Conservation (phyloP, 30 jellyfish, hydroid and myxozoan genomes). For the Aurelia sp. region DNA sequence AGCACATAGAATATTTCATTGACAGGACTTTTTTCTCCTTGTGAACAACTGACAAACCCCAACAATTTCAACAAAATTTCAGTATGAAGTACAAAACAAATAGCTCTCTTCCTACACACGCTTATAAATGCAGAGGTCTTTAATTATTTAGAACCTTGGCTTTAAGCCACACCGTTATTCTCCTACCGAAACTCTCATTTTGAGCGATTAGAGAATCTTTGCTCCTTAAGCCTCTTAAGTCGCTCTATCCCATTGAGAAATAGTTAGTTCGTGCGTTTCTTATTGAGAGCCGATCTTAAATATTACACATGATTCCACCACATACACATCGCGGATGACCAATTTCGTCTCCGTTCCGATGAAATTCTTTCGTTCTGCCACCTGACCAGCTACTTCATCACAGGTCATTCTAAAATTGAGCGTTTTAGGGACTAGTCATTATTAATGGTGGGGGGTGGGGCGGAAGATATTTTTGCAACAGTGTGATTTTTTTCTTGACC, state of each 20-base stretch:
- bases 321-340: conserved; percentile 3
- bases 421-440: too few relatives aligned
- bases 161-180: conserved; percentile 55
- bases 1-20: too few relatives aligned
- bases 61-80: too few relatives aligned
- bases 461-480: too few relatives aligned
- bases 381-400: conserved; percentile 19
- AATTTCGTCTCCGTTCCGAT: conserved; percentile 17
- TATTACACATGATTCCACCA: conserved; percentile 55
- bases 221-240: conserved; percentile 52
- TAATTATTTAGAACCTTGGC: conserved; percentile 46
- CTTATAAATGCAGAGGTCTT: conserved; percentile 30
- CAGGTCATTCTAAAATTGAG: conserved; percentile 33
- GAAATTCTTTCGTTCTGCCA: conserved; percentile 49
- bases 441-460: too few relatives aligned
- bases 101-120: conserved; percentile 21
- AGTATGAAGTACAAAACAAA: conserved; percentile 8
- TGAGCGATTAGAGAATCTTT: conserved; percentile 63
- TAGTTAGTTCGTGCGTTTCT: conserved; percentile 47
- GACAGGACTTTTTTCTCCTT: too few relatives aligned
- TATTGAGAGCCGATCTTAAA: conserved; percentile 58
- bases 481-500: too few relatives aligned
- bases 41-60: too few relatives aligned
- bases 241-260: conserved; percentile 62
- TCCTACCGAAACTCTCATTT: conserved; percentile 42